A percentile compares a stretch with the other conserved stretches of the same genome.
Evolutionary conservation across 1,140 invertebrate genomes (phyloP).

Genomic region (Cyclina sinensis): DNA sequence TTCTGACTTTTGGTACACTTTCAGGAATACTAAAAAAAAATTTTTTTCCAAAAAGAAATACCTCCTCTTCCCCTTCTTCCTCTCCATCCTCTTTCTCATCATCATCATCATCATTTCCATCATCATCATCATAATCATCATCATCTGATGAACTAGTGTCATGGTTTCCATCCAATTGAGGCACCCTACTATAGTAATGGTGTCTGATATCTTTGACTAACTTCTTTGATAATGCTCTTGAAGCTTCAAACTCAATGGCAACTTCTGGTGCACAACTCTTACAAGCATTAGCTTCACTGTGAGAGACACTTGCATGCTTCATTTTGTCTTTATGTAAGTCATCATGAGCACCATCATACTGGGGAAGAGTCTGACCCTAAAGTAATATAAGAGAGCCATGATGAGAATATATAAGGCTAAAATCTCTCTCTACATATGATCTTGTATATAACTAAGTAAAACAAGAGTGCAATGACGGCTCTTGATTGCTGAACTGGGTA

Average conservation of each 20-base stretch:
- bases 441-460: no score
- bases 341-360: conserved; percentile 92
- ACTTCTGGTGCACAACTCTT: conserved; percentile 1
- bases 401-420: no score
- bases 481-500: no score
- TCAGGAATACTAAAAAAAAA: no score
- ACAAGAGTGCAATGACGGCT: no score
- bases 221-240: conserved; percentile 28
- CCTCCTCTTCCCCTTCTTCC: conserved; percentile 88
- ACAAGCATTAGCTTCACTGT: conserved; percentile 3
- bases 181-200: conserved; percentile 68
- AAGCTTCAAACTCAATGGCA: conserved; percentile 47
- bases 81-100: conserved; percentile 92
- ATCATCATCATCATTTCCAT: conserved; percentile 88
- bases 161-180: conserved; percentile 90
- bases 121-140: conserved; percentile 92
- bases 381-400: neutral
- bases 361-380: conserved; percentile 76
- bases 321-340: neutral
- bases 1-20: no score
- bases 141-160: conserved; percentile 92
- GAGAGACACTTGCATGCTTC: neutral
- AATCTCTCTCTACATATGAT: no score
- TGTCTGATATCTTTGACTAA: conserved; percentile 26
- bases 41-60: no score